phyloP scores from a whole-genome alignment of 2,113 vertebrate species.

The Dendropsophus ebraccatus region DNA sequence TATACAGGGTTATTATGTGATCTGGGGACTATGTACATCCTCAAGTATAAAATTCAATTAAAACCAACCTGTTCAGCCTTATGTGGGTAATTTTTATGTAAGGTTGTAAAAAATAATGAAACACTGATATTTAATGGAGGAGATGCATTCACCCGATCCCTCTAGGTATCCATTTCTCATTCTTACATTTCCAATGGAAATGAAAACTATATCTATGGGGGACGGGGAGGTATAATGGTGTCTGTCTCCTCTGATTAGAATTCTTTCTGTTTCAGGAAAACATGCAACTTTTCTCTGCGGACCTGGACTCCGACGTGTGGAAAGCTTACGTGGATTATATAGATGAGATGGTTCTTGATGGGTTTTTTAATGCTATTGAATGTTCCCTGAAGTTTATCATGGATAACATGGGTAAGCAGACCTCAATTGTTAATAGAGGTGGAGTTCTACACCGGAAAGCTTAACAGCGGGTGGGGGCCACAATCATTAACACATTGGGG shows the following conservation, averaged over 20 bases:
- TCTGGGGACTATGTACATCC: not conserved
- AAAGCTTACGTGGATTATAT: slow-evolving; percentile 84
- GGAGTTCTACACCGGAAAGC: too few species aligned
- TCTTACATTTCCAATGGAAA: slow-evolving; percentile 9
- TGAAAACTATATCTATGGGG: not conserved
- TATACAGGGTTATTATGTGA: not conserved
- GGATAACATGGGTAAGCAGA: slow-evolving; percentile 91
- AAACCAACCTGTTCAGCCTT: not conserved
- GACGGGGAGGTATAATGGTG: not conserved
- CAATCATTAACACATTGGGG: too few species aligned
- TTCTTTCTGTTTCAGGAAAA: slow-evolving; percentile 79
- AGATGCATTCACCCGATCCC: not conserved
- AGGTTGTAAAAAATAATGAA: slow-evolving; percentile 27
- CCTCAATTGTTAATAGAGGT: too few species aligned
- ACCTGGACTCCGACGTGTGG: slow-evolving; percentile 79
- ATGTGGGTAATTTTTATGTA: not conserved
- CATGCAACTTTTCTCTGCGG: slow-evolving; percentile 77
- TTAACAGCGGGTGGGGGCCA: too few species aligned
- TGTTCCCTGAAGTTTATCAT: slow-evolving; percentile 87
- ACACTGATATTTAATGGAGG: not conserved
- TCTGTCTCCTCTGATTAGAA: not conserved
- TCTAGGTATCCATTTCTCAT: slow-evolving; percentile 1
- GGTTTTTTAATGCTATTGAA: slow-evolving; percentile 85
- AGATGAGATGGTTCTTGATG: slow-evolving; percentile 87
- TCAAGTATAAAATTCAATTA: slow-evolving; percentile 9